These are phyloP conservation scores for Deilephila elpenor DNA, from an alignment of 2,888 invertebrate genomes.

Conservation along the genomic window DNA sequence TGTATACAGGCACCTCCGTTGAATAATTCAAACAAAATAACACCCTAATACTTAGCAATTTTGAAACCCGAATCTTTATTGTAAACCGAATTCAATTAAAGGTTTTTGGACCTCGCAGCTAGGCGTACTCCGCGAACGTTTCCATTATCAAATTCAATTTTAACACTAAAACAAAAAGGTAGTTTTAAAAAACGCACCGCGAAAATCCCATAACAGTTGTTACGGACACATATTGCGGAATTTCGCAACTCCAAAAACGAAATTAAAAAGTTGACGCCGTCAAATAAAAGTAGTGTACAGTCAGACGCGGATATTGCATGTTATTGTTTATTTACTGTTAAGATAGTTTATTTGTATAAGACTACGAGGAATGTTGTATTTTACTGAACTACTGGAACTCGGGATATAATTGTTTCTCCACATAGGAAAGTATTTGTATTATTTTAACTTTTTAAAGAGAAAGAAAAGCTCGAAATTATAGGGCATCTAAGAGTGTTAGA, in stretches of 20 bases:
- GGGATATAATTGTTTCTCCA: no score
- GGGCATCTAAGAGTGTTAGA: no score
- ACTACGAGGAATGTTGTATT: no score
- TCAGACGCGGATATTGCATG: neutral
- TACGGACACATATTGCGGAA: conserved; percentile 51
- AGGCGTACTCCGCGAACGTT: neutral
- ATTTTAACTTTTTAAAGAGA: no score
- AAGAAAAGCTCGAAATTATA: no score
- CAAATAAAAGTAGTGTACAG: conserved; percentile 48
- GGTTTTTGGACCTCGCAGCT: neutral
- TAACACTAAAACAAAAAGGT: conserved; percentile 34
- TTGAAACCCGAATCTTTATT: neutral
- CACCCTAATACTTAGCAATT: no score
- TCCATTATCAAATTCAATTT: conserved; percentile 35
- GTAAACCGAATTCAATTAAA: neutral
- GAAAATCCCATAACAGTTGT: conserved; percentile 40
- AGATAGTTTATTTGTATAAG: neutral
- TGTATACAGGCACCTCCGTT: no score
- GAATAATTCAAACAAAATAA: no score
- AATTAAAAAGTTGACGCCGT: conserved; percentile 63
- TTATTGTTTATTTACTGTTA: neutral
- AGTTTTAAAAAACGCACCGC: conserved; percentile 16
- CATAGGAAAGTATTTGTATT: no score
- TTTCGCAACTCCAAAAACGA: conserved; percentile 51
- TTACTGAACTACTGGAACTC: no score